Conservation (phyloP, 2,113 vertebrate genomes). For the Chloroceryle aenea region DNA sequence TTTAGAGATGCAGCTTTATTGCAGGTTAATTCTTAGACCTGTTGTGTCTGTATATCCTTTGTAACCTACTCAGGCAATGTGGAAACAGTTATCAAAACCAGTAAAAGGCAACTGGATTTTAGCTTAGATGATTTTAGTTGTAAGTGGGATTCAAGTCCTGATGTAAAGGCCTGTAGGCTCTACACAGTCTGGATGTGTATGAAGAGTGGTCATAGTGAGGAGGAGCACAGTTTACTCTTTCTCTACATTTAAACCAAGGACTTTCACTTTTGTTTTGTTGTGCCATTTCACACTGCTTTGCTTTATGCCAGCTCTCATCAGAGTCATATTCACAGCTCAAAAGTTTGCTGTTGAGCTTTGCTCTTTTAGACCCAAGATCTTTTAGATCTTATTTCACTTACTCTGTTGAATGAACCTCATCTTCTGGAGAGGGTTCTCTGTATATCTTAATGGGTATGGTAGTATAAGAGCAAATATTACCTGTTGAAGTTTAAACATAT, state of each 20-base stretch:
- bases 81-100: background rate
- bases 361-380: background rate
- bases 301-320: background rate
- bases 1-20: background rate
- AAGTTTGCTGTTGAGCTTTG: background rate
- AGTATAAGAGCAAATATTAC: background rate
- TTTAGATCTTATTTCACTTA: background rate
- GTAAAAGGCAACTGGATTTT: background rate
- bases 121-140: background rate
- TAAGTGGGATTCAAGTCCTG: background rate
- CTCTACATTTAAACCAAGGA: background rate
- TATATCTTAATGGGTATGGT: background rate
- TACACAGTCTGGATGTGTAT: background rate
- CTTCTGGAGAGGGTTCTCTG: background rate
- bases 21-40: background rate
- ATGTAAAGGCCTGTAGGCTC: background rate
- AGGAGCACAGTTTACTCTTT: background rate
- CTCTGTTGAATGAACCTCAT: background rate
- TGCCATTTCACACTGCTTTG: background rate
- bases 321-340: background rate
- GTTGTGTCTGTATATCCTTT: accelerated
- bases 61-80: background rate
- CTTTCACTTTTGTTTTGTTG: background rate
- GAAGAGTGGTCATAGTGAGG: background rate
- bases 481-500: background rate